phyloP scores from a whole-genome alignment of 1,140 invertebrate genomes.

The Leptonema lineaticorne region DNA sequence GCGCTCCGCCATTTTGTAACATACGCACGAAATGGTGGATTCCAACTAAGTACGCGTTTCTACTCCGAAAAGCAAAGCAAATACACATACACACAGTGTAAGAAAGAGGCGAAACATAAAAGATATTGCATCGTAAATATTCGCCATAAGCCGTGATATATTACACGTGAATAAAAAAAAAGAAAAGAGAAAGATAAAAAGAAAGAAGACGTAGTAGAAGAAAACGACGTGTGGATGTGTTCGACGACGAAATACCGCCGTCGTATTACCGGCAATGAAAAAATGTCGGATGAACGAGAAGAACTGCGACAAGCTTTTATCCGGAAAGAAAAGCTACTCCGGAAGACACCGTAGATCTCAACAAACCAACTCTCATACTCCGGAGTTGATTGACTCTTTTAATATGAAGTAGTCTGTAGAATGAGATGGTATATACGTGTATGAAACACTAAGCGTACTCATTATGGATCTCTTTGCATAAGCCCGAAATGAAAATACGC shows the following conservation, averaged over 20 bases:
- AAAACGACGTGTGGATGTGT: not conserved
- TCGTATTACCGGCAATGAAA: too few relatives aligned
- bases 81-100: conserved; percentile 9
- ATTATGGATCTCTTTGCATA: not conserved
- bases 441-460: not conserved
- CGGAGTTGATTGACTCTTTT: not conserved
- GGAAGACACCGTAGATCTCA: not conserved
- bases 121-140: conserved; percentile 34
- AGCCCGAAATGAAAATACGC: not conserved
- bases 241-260: not conserved
- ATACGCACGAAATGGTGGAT: conserved; percentile 3
- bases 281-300: not conserved
- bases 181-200: not conserved
- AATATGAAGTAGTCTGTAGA: too few relatives aligned
- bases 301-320: not conserved
- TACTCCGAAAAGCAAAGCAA: conserved; percentile 7
- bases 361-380: too few relatives aligned
- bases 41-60: not conserved
- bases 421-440: too few relatives aligned
- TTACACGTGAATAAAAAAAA: not conserved
- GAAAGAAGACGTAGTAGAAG: too few relatives aligned
- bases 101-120: conserved; percentile 31
- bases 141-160: conserved; percentile 23
- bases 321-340: not conserved
- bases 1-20: not conserved